Evolutionary conservation across 2,888 invertebrate genomes (phyloP).

Genomic region (Limenitis camilla): DNA sequence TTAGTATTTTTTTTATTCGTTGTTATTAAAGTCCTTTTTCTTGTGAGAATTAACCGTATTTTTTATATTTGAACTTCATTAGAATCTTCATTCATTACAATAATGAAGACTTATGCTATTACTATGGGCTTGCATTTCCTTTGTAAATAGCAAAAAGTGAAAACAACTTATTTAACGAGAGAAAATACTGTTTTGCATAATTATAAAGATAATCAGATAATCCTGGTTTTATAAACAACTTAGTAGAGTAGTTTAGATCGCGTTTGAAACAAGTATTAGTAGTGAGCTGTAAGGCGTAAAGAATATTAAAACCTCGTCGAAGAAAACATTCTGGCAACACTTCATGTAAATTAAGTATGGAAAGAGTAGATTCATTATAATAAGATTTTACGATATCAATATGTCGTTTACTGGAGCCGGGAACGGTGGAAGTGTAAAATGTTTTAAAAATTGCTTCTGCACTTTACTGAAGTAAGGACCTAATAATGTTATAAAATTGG

Average conservation of each 20-base stretch:
- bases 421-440: slow-evolving; percentile 33
- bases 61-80: too few species aligned
- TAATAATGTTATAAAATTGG: too few species aligned
- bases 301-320: slow-evolving; percentile 53
- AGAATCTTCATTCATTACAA: too few species aligned
- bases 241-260: background rate
- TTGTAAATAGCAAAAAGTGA: too few species aligned
- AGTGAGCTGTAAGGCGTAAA: slow-evolving; percentile 27
- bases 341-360: slow-evolving; percentile 54
- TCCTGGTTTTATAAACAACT: background rate
- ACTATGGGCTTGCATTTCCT: too few species aligned
- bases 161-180: too few species aligned
- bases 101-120: too few species aligned
- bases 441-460: background rate
- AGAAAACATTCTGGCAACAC: slow-evolving; percentile 49
- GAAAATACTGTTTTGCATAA: too few species aligned
- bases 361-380: slow-evolving; percentile 48
- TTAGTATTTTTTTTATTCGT: too few species aligned
- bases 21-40: too few species aligned
- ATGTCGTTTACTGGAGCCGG: slow-evolving; percentile 33
- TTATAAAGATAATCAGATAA: background rate
- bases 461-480: too few species aligned
- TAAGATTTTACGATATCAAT: slow-evolving; percentile 38
- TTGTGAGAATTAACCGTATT: too few species aligned
- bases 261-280: slow-evolving; percentile 17